Evolutionary conservation across 2,888 invertebrate species (phyloP), one percentile per base, ranked within the genome.

Genomic region (Agriopis aurantiaria): DNA sequence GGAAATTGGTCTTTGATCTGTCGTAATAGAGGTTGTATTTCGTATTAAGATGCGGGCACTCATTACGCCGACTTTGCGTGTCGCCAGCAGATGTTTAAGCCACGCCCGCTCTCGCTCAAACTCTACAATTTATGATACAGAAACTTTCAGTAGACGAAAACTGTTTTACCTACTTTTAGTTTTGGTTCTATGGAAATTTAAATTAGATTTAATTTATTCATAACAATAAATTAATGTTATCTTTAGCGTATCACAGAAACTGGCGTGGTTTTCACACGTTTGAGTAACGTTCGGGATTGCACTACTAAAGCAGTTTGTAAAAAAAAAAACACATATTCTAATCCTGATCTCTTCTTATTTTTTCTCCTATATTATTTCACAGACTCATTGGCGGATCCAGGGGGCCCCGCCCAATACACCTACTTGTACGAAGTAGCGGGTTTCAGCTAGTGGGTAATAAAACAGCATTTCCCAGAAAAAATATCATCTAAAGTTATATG

Each of bases 61-160:
- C 87, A 88, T 90, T 89, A 88, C 78, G 77, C 80, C 81, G 82
- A 84, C 83, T 83, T 79, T 82, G 80, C 81, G 71, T 80, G 80
- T 82, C 73, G 63, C 75, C 77, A 74, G 75, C 81, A 87, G 86
- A 85, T 82, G 73, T 53, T 53, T 45, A n/a, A 43, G 75, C 79
- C 87, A 85, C 89, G 88, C 90, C 90, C 79, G 79, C 77, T 79
- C 45, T 23, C 33, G 58, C 23, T 33, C 70, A 65, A 70, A 69
- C 60, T 68, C 62, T 55, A 55, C 51, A 62, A 72, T 75, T 73
- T 71, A 75, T 71, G 69, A 55, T 63, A 65, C 55, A 69, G 64
- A 69, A 73, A 71, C 67, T 73, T 73, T 70, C 57, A 8, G 55
- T 61, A 17, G 12, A 43, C 66, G 48, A 53, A 49, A 48, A 51